phyloP scores from a whole-genome alignment of 2,888 invertebrate genomes.

The Temnothorax ravouxi region DNA sequence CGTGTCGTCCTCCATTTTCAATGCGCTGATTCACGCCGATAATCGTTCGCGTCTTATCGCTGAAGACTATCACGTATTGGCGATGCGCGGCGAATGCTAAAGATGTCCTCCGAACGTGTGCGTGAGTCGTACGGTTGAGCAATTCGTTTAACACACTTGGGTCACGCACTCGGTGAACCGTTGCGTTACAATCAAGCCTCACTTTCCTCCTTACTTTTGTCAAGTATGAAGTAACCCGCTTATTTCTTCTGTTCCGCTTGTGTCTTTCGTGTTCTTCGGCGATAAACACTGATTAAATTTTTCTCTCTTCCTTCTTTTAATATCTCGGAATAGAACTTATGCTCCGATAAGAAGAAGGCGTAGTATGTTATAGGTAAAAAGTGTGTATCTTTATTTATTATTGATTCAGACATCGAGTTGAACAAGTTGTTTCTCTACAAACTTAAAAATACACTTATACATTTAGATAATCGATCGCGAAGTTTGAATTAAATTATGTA shows the following conservation, averaged over 20 bases:
- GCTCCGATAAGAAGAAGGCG: neutral
- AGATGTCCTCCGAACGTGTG: slow-evolving; percentile 4
- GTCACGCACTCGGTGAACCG: slow-evolving; percentile 10
- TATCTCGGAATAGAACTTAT: neutral
- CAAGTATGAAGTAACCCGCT: neutral
- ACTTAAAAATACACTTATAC: slow-evolving; percentile 68
- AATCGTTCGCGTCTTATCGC: slow-evolving; percentile 68
- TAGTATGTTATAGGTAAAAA: slow-evolving; percentile 73
- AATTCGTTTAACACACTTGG: slow-evolving; percentile 19
- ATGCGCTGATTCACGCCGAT: slow-evolving; percentile 70
- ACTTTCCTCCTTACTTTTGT: slow-evolving; percentile 24
- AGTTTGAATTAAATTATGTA: slow-evolving; percentile 43
- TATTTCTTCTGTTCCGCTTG: neutral
- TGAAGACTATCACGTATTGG: slow-evolving; percentile 66
- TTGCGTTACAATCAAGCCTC: slow-evolving; percentile 2
- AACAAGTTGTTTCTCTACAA: slow-evolving; percentile 78
- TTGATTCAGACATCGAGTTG: slow-evolving; percentile 76
- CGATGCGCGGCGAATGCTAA: slow-evolving; percentile 58
- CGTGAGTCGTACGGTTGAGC: neutral
- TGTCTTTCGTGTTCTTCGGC: neutral
- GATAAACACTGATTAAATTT: neutral
- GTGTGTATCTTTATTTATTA: slow-evolving; percentile 79
- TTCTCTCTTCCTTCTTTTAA: neutral
- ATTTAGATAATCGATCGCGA: slow-evolving; percentile 55
- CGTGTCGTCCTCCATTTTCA: slow-evolving; percentile 57